These are phyloP conservation scores for Heterodera carotae DNA, from an alignment of 1,140 invertebrate genomes.

Conservation along the genomic window DNA sequence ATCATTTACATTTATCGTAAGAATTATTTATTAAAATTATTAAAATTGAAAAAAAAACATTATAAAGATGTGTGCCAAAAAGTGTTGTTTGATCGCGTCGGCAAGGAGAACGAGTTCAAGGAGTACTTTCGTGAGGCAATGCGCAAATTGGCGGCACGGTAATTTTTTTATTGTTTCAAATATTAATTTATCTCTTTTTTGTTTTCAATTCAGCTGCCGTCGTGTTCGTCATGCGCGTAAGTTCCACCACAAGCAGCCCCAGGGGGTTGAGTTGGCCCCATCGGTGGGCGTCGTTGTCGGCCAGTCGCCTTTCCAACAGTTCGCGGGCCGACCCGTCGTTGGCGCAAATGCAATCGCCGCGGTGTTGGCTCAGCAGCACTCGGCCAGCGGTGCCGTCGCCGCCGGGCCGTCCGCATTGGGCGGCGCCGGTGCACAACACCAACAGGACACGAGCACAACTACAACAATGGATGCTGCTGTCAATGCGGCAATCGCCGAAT, in stretches of 20 bases:
- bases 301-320: conserved; percentile 10
- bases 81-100: conserved; percentile 43
- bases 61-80: conserved; percentile 57
- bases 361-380: conserved; percentile 4
- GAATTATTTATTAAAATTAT: neutral
- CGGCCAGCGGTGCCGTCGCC: neutral
- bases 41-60: conserved; percentile 12
- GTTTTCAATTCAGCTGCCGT: conserved; percentile 15
- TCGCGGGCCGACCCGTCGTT: neutral
- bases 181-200: neutral
- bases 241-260: conserved; percentile 14
- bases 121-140: conserved; percentile 55
- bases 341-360: neutral
- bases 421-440: neutral
- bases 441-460: neutral
- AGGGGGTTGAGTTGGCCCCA: conserved; percentile 1
- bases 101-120: conserved; percentile 53
- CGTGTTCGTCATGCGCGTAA: conserved; percentile 30
- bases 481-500: conserved; percentile 9
- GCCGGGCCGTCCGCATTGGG: neutral
- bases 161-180: neutral
- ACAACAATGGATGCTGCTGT: conserved; percentile 7
- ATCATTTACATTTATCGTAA: conserved; percentile 55
- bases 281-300: neutral
- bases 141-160: conserved; percentile 50